Conservation (phyloP, 2,797 vertebrate genomes). For the Crenichthys baileyi region DNA sequence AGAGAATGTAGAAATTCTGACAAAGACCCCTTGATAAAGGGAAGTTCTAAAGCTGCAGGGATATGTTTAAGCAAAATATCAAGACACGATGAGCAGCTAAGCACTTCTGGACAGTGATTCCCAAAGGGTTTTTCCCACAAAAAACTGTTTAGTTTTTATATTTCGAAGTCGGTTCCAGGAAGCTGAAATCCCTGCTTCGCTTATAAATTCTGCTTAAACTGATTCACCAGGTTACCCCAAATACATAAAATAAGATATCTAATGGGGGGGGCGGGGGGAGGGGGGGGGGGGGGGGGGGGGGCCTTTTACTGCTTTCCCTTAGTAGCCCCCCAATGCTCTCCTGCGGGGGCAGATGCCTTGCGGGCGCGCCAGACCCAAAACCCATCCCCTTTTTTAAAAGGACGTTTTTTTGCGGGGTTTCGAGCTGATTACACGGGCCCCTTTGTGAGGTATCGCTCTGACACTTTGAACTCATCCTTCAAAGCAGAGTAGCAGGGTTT, state of each 20-base stretch:
- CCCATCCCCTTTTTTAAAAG: too few relatives aligned
- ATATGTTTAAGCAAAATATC: not conserved
- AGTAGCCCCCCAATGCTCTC: too few relatives aligned
- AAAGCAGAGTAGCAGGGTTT: not conserved
- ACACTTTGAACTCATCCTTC: conserved; percentile 89
- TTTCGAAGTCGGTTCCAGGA: too few relatives aligned
- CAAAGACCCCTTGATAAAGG: not conserved
- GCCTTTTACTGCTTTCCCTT: too few relatives aligned
- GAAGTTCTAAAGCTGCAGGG: not conserved
- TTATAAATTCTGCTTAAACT: not conserved
- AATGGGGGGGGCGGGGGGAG: not conserved
- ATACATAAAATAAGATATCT: not conserved
- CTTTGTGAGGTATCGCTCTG: conserved; percentile 89
- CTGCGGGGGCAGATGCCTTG: conserved; percentile 86
- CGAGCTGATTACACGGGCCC: conserved; percentile 78
- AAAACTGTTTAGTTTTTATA: too few relatives aligned
- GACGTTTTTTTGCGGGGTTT: too few relatives aligned
- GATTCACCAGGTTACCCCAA: not conserved
- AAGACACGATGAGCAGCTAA: not conserved
- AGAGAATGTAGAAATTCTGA: not conserved
- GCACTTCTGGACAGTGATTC: not conserved
- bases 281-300: too few relatives aligned
- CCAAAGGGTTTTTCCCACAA: too few relatives aligned
- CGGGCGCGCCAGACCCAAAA: conserved; percentile 94
- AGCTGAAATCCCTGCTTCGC: not conserved